These are phyloP conservation scores for Opisthograptis luteolata DNA, from an alignment of 2,888 invertebrate species.

Conservation along the genomic window DNA sequence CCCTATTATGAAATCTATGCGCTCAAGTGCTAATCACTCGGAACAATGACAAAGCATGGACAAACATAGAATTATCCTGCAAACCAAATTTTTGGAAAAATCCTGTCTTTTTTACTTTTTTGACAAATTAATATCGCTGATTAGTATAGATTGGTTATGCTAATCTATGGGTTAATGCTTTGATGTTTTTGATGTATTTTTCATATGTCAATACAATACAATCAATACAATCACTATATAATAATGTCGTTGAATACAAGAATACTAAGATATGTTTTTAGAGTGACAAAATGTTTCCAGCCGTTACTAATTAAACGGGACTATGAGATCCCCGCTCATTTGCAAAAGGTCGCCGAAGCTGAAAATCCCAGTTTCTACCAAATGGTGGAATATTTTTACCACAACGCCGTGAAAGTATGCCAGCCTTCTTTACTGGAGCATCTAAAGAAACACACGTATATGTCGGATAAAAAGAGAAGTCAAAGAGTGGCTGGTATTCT, in stretches of 20 bases:
- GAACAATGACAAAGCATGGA: too few relatives aligned
- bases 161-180: too few relatives aligned
- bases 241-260: conserved; percentile 3
- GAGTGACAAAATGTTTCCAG: conserved; percentile 7
- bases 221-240: not conserved
- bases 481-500: conserved; percentile 87
- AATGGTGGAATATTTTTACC: conserved; percentile 89
- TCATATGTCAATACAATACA: not conserved
- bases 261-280: not conserved
- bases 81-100: too few relatives aligned
- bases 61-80: too few relatives aligned
- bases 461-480: conserved; percentile 84
- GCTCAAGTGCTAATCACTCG: too few relatives aligned
- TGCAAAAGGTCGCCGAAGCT: conserved; percentile 56
- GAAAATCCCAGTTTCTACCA: conserved; percentile 82
- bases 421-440: conserved; percentile 83
- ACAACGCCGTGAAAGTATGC: conserved; percentile 81
- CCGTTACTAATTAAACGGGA: conserved; percentile 39
- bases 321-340: conserved; percentile 70
- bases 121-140: too few relatives aligned
- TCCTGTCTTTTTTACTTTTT: too few relatives aligned
- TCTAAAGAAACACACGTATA: conserved; percentile 69
- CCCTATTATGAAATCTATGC: too few relatives aligned
- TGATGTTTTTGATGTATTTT: not conserved
- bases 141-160: too few relatives aligned